Conservation (phyloP, 2,113 vertebrate species). For the Athene noctua region DNA sequence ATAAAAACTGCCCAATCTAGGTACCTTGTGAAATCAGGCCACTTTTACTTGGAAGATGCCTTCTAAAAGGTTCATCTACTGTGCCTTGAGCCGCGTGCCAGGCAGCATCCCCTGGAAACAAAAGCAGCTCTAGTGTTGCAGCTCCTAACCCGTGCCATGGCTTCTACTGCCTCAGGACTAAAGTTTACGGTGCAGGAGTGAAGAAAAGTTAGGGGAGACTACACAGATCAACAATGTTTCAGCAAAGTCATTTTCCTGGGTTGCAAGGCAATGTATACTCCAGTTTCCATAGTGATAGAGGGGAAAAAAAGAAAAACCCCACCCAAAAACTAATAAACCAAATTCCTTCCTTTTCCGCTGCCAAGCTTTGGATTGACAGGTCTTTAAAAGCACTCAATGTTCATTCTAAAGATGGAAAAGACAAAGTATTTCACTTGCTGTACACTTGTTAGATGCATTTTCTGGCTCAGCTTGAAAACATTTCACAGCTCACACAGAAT, state of each 20-base stretch:
- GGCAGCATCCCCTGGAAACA: neutral
- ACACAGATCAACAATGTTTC: neutral
- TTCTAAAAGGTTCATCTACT: neutral
- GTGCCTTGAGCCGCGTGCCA: neutral
- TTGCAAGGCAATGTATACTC: slow-evolving; percentile 30
- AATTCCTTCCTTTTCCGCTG: slow-evolving; percentile 60
- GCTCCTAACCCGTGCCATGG: accelerated
- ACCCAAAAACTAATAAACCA: slow-evolving; percentile 34
- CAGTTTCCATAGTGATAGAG: slow-evolving; percentile 38
- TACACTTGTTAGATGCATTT: slow-evolving; percentile 60
- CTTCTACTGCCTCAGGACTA: neutral
- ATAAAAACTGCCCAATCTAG: neutral
- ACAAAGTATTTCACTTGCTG: slow-evolving; percentile 52
- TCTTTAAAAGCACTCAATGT: slow-evolving; percentile 48
- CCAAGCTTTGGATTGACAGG: slow-evolving; percentile 54
- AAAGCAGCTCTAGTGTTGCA: neutral
- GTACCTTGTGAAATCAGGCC: neutral
- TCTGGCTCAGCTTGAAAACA: slow-evolving; percentile 68
- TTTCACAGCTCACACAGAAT: slow-evolving; percentile 47
- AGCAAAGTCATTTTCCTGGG: neutral
- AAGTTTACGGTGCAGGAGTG: neutral
- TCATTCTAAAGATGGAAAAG: slow-evolving; percentile 65
- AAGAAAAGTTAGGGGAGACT: neutral
- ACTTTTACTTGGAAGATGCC: neutral
- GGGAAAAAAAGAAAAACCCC: neutral